Evolutionary conservation across 2,113 vertebrate species (phyloP), one percentile per base, ranked within the genome.

Genomic region (Miniopterus natalensis): DNA sequence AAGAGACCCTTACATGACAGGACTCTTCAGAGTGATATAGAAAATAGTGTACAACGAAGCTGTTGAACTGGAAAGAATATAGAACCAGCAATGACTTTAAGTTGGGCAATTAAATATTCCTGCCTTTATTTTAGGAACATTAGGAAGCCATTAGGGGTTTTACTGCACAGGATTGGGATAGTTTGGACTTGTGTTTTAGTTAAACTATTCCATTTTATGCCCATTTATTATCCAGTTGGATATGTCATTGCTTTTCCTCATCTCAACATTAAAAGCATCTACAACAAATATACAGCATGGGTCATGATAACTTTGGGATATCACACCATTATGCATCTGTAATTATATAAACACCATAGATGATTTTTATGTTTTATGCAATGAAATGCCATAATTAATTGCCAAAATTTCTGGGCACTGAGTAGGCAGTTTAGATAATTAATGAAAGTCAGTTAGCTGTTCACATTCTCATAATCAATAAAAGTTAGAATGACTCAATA

Each of bases 391-490:
- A 3, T 90, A 88, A 84, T 92, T 87, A 97, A 97, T 96, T 81
- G 68, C 1, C 27, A 1, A 27, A 55, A 97, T 96, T 96, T 97
- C 94, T 96, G 10, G 23, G 89, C 96, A 91, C 75, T 95, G n/a
- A 92, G 25, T 47, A 95, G 70, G 59, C 94, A 97, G 2, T 61
- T 83, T 87, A 23, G 87, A 95, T 96, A 98, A 98, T 97, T 97
- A 97, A 97, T 95, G 57, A 94, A 98, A 90, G 36, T 86, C 36
- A 80, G 23, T 97, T 97, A 95, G 49, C n/a, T 36, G n/a, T 88
- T 98, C 73, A 98, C 84, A 94, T 96, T 79, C 95, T 94, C 65
- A 61, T 95, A 95, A 98, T 97, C 98, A 98, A 96, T 98, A 97
- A 96, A 70, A 88, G 42, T 96, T 81, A 97, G 40, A 81, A 92